Base-by-base conservation (phyloP, 2,888 invertebrate genomes). In the Chrysina gloriosa region DNA sequence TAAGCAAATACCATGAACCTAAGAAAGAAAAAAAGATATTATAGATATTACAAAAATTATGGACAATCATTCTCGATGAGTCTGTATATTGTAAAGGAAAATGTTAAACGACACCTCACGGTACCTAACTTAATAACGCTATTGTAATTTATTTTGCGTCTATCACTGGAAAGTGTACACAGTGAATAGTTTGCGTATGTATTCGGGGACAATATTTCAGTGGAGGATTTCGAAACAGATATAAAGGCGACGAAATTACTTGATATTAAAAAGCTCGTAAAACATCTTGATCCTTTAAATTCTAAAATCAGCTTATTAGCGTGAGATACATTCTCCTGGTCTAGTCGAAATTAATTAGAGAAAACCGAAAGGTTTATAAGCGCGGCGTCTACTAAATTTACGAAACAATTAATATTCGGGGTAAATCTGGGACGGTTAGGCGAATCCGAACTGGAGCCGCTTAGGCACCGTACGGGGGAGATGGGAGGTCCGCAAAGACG, bases 351-450 rank as follows among this genome's bases (percentile, higher is more conserved):
- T 66, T 66, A 66, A 66, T 66, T 66, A 66, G 58, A 66, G 45
- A 42, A 47, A 47, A 47, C 66, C 58, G 29, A n/a, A 31, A 16
- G 58, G 47, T 50, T 63, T 63, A 48, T 63, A 48, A 63, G 50
- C 50, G 63, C 36, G 39, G 16, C 45, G 66, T 56, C 66, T 56
- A 56, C 23, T 56, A 45, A 66, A 66, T 66, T 66, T 66, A 45
- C 27, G 47, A 61, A 65, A 66, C 63, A 69, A 71, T 73, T 73
- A 71, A 70, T 71, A 72, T 72, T 67, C 69, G 65, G 7, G n/a
- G 58, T 14, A 58, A 58, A 58, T 50, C 50, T 50, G 27, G 29
- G 29, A 27, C 21, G 11, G 16, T 6, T 14, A 50, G 9, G 5
- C 5, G 19, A 16, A 16, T 45, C 21, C 45, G 21, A 21, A 19